These are phyloP conservation scores for Zingel zingel DNA, from an alignment of 2,113 vertebrate genomes.

Conservation along the genomic window DNA sequence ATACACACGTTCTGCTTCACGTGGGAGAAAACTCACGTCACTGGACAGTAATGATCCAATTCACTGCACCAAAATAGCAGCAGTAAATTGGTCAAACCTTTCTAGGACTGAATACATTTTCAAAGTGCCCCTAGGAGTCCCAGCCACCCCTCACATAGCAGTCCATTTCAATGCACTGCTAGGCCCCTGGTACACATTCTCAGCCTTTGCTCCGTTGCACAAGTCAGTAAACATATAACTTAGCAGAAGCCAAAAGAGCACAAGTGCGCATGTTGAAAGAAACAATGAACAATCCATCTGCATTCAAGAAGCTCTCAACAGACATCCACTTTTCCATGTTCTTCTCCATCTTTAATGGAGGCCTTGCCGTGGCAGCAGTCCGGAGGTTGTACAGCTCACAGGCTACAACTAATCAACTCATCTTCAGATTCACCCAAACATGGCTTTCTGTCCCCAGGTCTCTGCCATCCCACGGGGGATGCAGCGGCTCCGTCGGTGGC, in stretches of 20 bases:
- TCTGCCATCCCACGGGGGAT: slow-evolving; percentile 1
- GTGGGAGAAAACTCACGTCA: slow-evolving; percentile 37
- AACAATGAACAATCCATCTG: slow-evolving; percentile 17
- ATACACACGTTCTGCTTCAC: slow-evolving; percentile 36
- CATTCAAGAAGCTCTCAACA: background rate
- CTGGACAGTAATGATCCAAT: slow-evolving; percentile 37
- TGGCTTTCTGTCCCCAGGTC: slow-evolving; percentile 28
- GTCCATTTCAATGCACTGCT: slow-evolving; percentile 43
- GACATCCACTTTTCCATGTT: slow-evolving; percentile 26
- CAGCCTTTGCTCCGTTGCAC: slow-evolving; percentile 61
- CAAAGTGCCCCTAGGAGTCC: slow-evolving; percentile 26
- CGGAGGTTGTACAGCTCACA: background rate
- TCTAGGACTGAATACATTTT: slow-evolving; percentile 33
- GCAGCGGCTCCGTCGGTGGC: background rate
- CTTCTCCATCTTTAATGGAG: slow-evolving; percentile 50
- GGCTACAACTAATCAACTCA: slow-evolving; percentile 36
- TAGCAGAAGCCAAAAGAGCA: background rate
- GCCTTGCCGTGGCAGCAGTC: slow-evolving; percentile 5
- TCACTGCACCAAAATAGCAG: slow-evolving; percentile 36
- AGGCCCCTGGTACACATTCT: slow-evolving; percentile 29
- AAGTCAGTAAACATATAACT: slow-evolving; percentile 55
- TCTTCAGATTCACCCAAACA: slow-evolving; percentile 58
- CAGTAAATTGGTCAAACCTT: slow-evolving; percentile 30
- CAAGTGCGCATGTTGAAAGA: background rate
- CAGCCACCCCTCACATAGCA: background rate